Percentiles rank a stretch among this genome's conserved stretches.
Conservation (phyloP, 1,140 invertebrate species). For the Procambarus clarkii region DNA sequence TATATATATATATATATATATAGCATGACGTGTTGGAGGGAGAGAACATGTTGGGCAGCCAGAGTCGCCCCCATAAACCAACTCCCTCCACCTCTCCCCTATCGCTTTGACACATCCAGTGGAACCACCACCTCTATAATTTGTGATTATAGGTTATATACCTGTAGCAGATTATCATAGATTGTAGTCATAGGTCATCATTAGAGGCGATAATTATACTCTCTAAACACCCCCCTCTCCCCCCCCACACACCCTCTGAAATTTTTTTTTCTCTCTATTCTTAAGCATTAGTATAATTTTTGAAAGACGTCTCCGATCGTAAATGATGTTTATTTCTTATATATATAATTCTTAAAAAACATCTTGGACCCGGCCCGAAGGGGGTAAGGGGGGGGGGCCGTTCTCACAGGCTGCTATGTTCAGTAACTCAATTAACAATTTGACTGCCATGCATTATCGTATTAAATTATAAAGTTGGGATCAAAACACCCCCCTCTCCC, state of each 20-base stretch:
- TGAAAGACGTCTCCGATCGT: background rate
- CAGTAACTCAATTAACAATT: conserved; percentile 13
- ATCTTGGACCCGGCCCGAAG: too few relatives aligned
- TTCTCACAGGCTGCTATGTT: too few relatives aligned
- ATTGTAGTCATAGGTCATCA: background rate
- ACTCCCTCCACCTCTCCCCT: background rate
- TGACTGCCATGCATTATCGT: conserved; percentile 13
- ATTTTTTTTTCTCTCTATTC: background rate
- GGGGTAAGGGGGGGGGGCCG: background rate
- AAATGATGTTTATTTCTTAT: background rate
- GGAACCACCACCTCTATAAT: conserved; percentile 3
- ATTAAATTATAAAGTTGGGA: conserved; percentile 36
- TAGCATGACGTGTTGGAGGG: too few relatives aligned
- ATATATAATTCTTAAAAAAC: too few relatives aligned
- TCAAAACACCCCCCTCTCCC: background rate
- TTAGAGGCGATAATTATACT: conserved; percentile 9
- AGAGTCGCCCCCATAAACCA: background rate
- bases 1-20: too few relatives aligned
- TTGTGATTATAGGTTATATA: conserved; percentile 13
- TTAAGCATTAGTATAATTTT: background rate
- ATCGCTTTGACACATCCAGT: background rate
- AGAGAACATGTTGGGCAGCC: too few relatives aligned
- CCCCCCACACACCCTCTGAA: background rate
- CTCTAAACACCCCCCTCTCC: background rate
- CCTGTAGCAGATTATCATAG: conserved; percentile 8